phyloP scores from a whole-genome alignment of 2,888 invertebrate genomes.

The Elmis aenea region DNA sequence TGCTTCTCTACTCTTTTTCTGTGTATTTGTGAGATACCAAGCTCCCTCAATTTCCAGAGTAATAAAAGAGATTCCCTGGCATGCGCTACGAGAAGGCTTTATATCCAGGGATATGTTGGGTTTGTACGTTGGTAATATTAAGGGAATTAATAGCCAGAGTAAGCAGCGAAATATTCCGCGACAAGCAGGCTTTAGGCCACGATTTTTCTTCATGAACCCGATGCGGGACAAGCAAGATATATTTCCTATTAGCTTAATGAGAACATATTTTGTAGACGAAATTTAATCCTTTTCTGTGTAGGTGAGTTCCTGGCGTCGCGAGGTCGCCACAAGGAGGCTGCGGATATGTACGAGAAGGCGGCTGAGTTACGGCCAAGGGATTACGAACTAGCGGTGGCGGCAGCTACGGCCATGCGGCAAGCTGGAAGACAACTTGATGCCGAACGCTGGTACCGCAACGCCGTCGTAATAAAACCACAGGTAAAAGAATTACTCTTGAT shows the following conservation, averaged over 20 bases:
- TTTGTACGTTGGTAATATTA: constrained; percentile 25
- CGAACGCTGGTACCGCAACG: constrained; percentile 82
- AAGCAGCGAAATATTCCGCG: constrained; percentile 17
- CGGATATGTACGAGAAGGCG: constrained; percentile 72
- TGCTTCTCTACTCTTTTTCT: constrained; percentile 25
- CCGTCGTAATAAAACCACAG: constrained; percentile 44
- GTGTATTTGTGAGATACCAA: constrained; percentile 26
- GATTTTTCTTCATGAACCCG: constrained; percentile 22
- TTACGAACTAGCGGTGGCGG: constrained; percentile 79
- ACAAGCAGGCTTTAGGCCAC: constrained; percentile 15
- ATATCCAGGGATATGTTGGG: constrained; percentile 26
- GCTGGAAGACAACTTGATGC: constrained; percentile 77
- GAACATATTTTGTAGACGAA: constrained; percentile 20
- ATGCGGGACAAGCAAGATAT: constrained; percentile 15
- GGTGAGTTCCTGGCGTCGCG: constrained; percentile 84
- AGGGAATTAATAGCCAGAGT: constrained; percentile 25
- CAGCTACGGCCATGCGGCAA: constrained; percentile 82
- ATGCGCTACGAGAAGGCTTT: constrained; percentile 20
- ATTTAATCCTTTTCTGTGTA: constrained; percentile 23
- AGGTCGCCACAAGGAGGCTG: constrained; percentile 75
- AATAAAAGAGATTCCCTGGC: constrained; percentile 34
- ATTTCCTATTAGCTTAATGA: constrained; percentile 28
- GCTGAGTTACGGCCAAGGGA: constrained; percentile 74
- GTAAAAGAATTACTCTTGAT: no score
- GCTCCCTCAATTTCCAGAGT: constrained; percentile 32